Evolutionary conservation across 2,797 vertebrate genomes (phyloP), one percentile per base, ranked within the genome.

Genomic region (Alcedo atthis): DNA sequence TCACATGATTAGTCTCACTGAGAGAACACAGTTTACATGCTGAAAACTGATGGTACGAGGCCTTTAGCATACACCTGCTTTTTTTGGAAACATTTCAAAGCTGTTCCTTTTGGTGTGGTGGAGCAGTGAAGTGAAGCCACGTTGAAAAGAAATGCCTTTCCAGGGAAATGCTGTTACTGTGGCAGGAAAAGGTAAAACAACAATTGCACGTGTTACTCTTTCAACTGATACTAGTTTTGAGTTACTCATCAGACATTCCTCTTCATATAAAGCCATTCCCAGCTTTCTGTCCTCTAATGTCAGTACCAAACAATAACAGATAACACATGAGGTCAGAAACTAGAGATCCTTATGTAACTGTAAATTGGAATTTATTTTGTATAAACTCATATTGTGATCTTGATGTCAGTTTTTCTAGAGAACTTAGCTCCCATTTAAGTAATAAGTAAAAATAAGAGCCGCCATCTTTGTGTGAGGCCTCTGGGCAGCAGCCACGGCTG

Each of bases 41-140:
- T 20, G 61, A 62, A 79, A 69, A 43, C 9, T n/a, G 64, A 78
- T 42, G 62, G 35, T 58, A 69, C 24, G 49, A 49, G 88, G 77
- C 42, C 85, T 86, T 62, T 40, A 85, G 89, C 32, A 7, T 22
- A 83, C 71, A 82, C 78, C 87, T 89, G 88, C 37, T 78, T 80
- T 84, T 92, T 95, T 6, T 71, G 90, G 94, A 90, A 91, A 63
- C 26, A 48, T 92, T 93, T 92, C 83, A 93, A 59, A 43, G 20
- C 66, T n/a, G 15, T 70, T 75, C 71, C 51, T 86, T 76, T 66
- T 53, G 30, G 26, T 51, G 20, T 46, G 62, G 28, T 32, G 55
- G 70, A 76, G 54, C 46, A 76, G 40, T 62, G 67, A 79, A 74
- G 73, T 82, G 49, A 91, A 94, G 68, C 12, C 46, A 61, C 55